Percentiles rank a stretch among this genome's conserved stretches.
Evolutionary conservation across 2,113 vertebrate genomes (phyloP).

Genomic region (Pithys albifrons): DNA sequence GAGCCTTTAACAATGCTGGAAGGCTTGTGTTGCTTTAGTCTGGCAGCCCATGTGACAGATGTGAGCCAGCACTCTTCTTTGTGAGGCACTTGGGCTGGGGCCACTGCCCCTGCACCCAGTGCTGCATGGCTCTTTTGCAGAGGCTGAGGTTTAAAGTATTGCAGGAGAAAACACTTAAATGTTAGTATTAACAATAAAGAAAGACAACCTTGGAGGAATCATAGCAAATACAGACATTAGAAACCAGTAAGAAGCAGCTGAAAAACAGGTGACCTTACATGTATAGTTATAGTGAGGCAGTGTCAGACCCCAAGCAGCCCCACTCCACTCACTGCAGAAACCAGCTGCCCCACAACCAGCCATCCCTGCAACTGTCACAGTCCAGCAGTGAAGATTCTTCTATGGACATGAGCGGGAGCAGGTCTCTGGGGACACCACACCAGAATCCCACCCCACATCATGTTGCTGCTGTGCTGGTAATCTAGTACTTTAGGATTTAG

Average conservation of each 20-base stretch:
- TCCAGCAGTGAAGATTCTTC: not conserved
- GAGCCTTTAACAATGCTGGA: not conserved
- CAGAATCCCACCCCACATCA: not conserved
- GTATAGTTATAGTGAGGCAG: not conserved
- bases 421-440: fast-evolving
- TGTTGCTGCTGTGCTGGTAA: not conserved
- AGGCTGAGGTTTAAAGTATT: not conserved
- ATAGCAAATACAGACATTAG: not conserved
- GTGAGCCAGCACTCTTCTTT: not conserved
- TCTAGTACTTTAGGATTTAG: not conserved
- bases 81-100: not conserved
- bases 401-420: not conserved
- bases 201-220: not conserved
- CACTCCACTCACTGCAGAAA: not conserved
- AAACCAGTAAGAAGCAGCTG: not conserved
- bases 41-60: fast-evolving
- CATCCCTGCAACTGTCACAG: not conserved
- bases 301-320: not conserved
- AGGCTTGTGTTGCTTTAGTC: not conserved
- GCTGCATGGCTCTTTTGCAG: not conserved
- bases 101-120: no score
- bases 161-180: not conserved
- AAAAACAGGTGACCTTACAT: not conserved
- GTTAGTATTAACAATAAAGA: not conserved
- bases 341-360: not conserved